These are phyloP conservation scores for Nemurella pictetii DNA, from an alignment of 2,888 invertebrate genomes.

Conservation along the genomic window DNA sequence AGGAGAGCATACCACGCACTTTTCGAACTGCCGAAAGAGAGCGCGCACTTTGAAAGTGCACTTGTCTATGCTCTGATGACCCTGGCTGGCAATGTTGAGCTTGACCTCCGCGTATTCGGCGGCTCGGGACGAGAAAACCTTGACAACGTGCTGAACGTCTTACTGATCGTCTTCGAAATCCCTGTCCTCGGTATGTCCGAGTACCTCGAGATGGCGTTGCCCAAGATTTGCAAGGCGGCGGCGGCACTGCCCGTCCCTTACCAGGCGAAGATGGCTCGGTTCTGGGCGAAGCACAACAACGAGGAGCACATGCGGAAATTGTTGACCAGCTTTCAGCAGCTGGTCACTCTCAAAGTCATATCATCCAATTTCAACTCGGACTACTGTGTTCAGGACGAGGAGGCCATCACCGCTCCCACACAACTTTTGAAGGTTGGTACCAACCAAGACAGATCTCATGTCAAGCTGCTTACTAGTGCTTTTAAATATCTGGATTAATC, in stretches of 20 bases:
- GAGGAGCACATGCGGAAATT: constrained; percentile 63
- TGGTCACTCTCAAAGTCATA: constrained; percentile 83
- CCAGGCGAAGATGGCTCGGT: constrained; percentile 77
- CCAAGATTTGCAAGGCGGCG: constrained; percentile 70
- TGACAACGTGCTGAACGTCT: constrained; percentile 59
- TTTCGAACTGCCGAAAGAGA: constrained; percentile 43
- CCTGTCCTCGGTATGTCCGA: constrained; percentile 74
- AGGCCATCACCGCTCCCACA: constrained; percentile 79
- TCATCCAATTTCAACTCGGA: constrained; percentile 72
- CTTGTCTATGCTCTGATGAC: constrained; percentile 75
- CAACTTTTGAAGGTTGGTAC: constrained; percentile 90
- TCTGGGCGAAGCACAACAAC: constrained; percentile 75
- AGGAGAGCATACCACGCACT: constrained; percentile 67
- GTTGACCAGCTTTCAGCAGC: constrained; percentile 80
- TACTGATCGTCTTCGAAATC: constrained; percentile 78
- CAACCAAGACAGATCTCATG: too few species aligned
- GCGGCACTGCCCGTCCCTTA: constrained; percentile 71
- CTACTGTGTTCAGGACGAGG: constrained; percentile 82
- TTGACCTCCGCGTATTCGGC: constrained; percentile 65
- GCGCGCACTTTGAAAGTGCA: constrained; percentile 60
- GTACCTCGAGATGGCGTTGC: constrained; percentile 80
- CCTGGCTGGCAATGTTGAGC: constrained; percentile 63
- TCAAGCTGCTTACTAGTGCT: too few species aligned
- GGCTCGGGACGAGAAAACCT: constrained; percentile 45
- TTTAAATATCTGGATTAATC: too few species aligned